Evolutionary conservation across 92 coral and sea anemone genomes (phyloP), one percentile per base, ranked within the genome.

Genomic region (Pocillopora meandrina): DNA sequence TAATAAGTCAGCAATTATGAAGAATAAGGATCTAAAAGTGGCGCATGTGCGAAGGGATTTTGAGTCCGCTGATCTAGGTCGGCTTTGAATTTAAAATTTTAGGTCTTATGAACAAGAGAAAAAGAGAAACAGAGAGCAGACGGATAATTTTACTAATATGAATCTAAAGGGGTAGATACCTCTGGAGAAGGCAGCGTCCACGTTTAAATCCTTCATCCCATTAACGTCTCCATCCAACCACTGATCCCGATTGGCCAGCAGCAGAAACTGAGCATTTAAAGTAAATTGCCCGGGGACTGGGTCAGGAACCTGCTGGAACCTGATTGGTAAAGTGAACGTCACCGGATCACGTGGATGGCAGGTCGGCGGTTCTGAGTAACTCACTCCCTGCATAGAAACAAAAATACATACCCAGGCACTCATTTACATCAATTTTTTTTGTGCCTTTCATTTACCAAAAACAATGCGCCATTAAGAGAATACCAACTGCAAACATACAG

Each of bases 241-340:
- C 66, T 85, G 74, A 17, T 79, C 87, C 65, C 84, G 86, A 61
- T 92, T 90, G 49, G 95, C 84, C 82, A 95, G 90, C 47, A 97
- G 87, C 70, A 87, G 89, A 85, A 97, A 97, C 91, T 91, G 91
- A 26, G 95, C 96, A 4, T 95, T 87, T 26, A 97, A 92, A 14
- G 93, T 92, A 77, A 97, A 97, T 78, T 91, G 92, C 65, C 95
- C 97, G 23, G 99, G 93, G 47, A 95, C 99, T 83, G 99, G 99
- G 74, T 97, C 99, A 74, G 90, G 93, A 34, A 95, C 91, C 90
- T 97, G 99, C 89, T 97, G 99, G 89, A 97, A 97, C 72, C 98
- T 89, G 85, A 97, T 97, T 76, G 99, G 98, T 64, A 97, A 91
- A 47, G 95, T 92, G 84, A 97, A 95, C 11, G 98, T 92, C 90